Evolutionary conservation across 2,113 vertebrate genomes (phyloP).

Genomic region (Passer montanus): DNA sequence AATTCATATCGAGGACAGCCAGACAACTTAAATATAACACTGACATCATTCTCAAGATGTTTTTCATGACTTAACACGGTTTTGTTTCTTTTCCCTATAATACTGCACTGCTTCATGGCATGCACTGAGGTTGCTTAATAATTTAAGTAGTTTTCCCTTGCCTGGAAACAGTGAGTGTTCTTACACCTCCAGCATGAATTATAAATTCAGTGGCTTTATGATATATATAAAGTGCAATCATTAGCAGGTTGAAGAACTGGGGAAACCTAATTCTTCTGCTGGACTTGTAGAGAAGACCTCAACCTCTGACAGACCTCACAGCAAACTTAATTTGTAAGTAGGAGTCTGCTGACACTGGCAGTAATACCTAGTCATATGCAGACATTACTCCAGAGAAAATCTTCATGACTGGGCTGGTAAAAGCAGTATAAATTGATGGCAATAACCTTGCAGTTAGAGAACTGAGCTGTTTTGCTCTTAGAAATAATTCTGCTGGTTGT

Average conservation of each 20-base stretch:
- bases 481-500: not conserved
- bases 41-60: not conserved
- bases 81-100: not conserved
- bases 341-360: not conserved
- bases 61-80: not conserved
- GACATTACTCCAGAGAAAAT: not conserved
- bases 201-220: not conserved
- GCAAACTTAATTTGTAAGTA: not conserved
- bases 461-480: not conserved
- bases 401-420: not conserved
- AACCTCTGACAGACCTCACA: not conserved
- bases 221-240: not conserved
- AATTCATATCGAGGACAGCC: not conserved
- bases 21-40: not conserved
- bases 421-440: not conserved
- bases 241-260: not conserved
- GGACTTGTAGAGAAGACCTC: not conserved
- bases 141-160: not conserved
- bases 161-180: not conserved
- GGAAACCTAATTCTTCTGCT: not conserved
- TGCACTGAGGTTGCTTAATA: not conserved
- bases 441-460: not conserved
- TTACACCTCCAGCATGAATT: not conserved
- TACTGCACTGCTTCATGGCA: not conserved
- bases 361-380: not conserved